Conservation (phyloP, 2,797 vertebrate species). For the Hirundo rustica region DNA sequence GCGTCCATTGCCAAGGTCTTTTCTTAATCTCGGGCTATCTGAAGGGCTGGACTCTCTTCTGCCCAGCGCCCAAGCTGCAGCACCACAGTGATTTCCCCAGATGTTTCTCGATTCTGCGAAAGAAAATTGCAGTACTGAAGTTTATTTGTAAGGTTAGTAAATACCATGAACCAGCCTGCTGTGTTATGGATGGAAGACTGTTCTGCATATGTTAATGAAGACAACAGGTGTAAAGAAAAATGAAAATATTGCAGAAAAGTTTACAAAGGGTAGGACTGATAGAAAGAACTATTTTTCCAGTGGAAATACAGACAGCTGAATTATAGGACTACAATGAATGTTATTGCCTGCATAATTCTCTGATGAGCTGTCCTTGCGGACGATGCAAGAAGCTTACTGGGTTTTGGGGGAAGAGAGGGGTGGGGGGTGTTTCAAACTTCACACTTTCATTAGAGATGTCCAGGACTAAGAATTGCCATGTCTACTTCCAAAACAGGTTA, state of each 20-base stretch:
- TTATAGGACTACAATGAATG: neutral
- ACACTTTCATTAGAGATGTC: neutral
- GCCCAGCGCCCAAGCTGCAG: slow-evolving; percentile 9
- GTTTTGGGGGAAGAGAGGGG: neutral
- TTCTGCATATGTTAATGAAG: neutral
- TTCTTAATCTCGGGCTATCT: neutral
- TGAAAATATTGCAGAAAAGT: neutral
- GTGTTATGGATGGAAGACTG: neutral
- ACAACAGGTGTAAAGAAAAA: neutral
- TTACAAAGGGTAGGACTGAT: neutral
- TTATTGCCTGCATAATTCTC: neutral
- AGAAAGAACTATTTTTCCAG: neutral
- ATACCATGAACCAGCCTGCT: neutral
- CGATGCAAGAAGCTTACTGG: neutral
- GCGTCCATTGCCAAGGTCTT: fast-evolving
- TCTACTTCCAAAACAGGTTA: neutral
- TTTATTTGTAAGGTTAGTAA: neutral
- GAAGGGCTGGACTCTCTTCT: slow-evolving; percentile 48
- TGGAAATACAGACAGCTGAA: neutral
- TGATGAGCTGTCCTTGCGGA: neutral
- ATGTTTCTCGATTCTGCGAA: neutral
- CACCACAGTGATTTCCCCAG: neutral
- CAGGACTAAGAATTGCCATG: neutral
- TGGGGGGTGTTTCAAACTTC: neutral
- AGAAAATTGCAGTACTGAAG: neutral